These are phyloP conservation scores for Calyptomena viridis DNA, from an alignment of 2,113 vertebrate genomes.

Conservation along the genomic window DNA sequence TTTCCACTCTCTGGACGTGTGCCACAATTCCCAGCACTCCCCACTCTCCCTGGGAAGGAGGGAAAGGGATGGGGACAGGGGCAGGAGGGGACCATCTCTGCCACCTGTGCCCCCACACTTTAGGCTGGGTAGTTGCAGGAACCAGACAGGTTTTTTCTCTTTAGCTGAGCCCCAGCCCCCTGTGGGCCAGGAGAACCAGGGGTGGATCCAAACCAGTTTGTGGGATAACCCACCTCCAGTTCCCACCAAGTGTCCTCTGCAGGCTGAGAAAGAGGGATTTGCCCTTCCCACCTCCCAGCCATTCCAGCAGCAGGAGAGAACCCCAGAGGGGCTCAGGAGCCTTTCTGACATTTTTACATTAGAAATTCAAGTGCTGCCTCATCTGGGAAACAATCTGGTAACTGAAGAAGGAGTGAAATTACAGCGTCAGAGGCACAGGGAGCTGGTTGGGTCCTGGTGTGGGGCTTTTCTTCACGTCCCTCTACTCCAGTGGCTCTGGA, in stretches of 20 bases:
- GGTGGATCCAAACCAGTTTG: fast-evolving
- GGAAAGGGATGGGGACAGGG: fast-evolving
- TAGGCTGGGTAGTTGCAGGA: fast-evolving
- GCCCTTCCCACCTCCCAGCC: not conserved
- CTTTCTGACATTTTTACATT: not conserved
- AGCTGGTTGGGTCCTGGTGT: fast-evolving
- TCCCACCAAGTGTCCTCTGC: not conserved
- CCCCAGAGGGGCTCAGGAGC: not conserved
- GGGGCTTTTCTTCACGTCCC: not conserved
- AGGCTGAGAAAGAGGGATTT: not conserved
- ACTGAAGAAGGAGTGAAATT: not conserved
- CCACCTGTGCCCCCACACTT: fast-evolving
- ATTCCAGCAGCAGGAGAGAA: not conserved
- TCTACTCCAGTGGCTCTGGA: not conserved
- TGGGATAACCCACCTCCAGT: fast-evolving
- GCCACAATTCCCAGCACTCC: not conserved
- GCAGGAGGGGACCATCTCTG: fast-evolving
- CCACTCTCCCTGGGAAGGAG: not conserved
- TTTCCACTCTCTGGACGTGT: not conserved
- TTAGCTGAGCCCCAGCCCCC: fast-evolving
- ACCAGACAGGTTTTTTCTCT: not conserved
- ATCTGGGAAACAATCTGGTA: conserved; percentile 44
- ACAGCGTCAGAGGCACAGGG: not conserved
- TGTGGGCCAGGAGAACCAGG: not conserved
- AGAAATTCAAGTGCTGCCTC: conserved; percentile 47